Evolutionary conservation across 2,113 vertebrate species (phyloP).

Genomic region (Otis tarda): DNA sequence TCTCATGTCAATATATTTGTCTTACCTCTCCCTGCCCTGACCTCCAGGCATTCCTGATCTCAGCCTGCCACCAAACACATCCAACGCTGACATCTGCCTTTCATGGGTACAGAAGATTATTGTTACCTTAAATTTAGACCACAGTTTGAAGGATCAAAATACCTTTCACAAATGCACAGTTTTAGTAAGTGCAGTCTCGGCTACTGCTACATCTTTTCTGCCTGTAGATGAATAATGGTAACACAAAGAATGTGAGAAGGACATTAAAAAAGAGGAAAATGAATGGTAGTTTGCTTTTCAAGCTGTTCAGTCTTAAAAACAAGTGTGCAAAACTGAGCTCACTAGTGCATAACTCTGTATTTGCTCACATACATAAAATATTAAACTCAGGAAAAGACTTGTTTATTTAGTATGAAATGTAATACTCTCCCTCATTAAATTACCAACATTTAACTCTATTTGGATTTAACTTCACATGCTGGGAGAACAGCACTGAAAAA

Average conservation of each 20-base stretch:
- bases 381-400: constrained; percentile 22
- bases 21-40: not conserved
- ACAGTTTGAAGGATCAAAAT: not conserved
- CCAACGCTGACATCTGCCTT: not conserved
- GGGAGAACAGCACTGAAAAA: not conserved
- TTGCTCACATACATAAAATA: constrained; percentile 16
- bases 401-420: constrained; percentile 13
- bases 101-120: not conserved
- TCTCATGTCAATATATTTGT: not conserved
- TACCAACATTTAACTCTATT: constrained; percentile 15
- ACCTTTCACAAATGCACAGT: not conserved
- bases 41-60: not conserved
- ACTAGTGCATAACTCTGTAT: not conserved
- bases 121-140: not conserved
- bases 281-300: not conserved
- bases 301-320: not conserved
- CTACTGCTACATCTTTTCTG: not conserved
- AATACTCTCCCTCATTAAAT: constrained; percentile 37
- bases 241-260: not conserved
- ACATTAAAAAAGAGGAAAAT: not conserved
- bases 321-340: not conserved
- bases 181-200: not conserved
- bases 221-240: not conserved
- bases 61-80: not conserved
- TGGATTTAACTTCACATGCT: constrained; percentile 21